phyloP scores from a whole-genome alignment of 2,113 vertebrate species.

The Nematolebias whitei region DNA sequence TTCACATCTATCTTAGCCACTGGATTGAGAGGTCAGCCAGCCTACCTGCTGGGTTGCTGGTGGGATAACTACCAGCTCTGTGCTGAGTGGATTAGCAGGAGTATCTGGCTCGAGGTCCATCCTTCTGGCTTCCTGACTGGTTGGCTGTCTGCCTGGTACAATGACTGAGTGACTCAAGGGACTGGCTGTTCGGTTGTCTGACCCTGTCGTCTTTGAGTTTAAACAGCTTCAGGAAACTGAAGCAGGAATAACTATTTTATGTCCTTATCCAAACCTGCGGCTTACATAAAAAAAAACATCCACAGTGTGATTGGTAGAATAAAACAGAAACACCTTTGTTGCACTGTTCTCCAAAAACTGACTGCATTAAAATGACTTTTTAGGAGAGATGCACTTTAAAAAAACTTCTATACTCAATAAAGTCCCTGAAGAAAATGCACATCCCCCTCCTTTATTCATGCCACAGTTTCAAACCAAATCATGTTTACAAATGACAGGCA shows the following conservation, averaged over 20 bases:
- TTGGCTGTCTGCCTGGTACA: conserved; percentile 39
- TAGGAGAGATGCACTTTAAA: background rate
- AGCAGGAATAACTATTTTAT: background rate
- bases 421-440: no score
- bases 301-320: background rate
- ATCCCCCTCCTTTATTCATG: no score
- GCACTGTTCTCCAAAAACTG: conserved; percentile 6
- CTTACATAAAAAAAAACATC: background rate
- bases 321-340: background rate
- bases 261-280: background rate
- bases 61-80: background rate
- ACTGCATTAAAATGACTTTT: background rate
- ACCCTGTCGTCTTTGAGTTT: conserved; percentile 37
- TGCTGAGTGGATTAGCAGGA: conserved; percentile 55
- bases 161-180: conserved; percentile 46
- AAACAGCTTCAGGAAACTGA: background rate
- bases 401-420: background rate
- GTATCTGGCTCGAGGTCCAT: conserved; percentile 20
- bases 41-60: conserved; percentile 25
- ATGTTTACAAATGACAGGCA: no score
- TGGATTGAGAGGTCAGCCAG: conserved; percentile 10
- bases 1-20: background rate
- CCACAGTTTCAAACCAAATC: no score
- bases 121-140: conserved; percentile 35
- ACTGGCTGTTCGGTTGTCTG: conserved; percentile 34